phyloP scores from a whole-genome alignment of 2,113 vertebrate species.

The Bubo bubo region DNA sequence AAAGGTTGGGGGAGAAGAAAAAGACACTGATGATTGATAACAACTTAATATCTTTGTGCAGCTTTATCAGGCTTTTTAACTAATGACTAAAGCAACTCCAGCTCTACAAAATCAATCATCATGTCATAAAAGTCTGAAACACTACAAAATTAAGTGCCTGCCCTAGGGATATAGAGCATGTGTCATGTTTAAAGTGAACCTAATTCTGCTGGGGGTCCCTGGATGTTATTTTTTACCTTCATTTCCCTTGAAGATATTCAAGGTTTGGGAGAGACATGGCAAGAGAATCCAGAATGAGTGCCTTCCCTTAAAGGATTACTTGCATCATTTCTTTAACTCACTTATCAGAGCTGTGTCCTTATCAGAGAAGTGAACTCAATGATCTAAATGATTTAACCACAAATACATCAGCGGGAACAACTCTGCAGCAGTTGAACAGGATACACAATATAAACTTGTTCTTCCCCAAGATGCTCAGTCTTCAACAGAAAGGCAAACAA shows the following conservation, averaged over 20 bases:
- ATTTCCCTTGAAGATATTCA: not conserved
- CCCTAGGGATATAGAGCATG: slow-evolving; percentile 27
- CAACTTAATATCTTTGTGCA: slow-evolving; percentile 30
- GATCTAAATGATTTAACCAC: not conserved
- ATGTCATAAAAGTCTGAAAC: slow-evolving; percentile 48
- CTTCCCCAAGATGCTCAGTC: not conserved
- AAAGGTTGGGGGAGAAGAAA: slow-evolving; percentile 22
- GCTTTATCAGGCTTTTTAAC: slow-evolving; percentile 60
- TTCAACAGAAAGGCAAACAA: not conserved
- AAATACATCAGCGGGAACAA: not conserved
- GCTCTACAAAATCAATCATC: slow-evolving; percentile 62
- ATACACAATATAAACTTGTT: not conserved
- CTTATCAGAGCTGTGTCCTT: not conserved
- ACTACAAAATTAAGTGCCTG: slow-evolving; percentile 33
- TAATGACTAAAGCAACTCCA: slow-evolving; percentile 56
- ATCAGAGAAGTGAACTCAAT: not conserved
- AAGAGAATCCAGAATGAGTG: not conserved
- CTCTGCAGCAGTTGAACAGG: not conserved
- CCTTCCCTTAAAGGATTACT: not conserved
- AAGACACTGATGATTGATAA: slow-evolving; percentile 43
- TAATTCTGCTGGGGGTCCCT: not conserved
- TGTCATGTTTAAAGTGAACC: slow-evolving; percentile 35
- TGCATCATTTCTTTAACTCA: not conserved
- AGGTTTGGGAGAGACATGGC: not conserved
- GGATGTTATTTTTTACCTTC: slow-evolving; percentile 33